These are phyloP conservation scores for Tenebrosternarchus preto DNA, from an alignment of 2,113 vertebrate genomes.

Conservation along the genomic window DNA sequence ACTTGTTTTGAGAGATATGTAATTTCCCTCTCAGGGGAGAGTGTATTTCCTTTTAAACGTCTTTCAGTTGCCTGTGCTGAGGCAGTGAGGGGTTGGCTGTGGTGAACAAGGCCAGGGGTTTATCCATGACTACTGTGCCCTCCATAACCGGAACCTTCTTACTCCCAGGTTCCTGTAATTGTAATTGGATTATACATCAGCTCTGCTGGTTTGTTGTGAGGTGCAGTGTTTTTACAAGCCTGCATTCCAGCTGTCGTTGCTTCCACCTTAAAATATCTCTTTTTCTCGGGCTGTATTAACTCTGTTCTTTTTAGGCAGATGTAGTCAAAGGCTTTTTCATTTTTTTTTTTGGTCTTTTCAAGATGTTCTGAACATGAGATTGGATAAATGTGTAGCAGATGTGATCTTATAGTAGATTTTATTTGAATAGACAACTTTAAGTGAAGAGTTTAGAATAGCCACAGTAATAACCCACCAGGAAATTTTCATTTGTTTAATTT, in stretches of 20 bases:
- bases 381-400: neutral
- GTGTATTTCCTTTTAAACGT: conserved; percentile 11
- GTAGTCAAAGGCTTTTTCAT: too few species aligned
- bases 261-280: neutral
- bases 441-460: too few species aligned
- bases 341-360: neutral
- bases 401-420: neutral
- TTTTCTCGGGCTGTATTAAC: neutral
- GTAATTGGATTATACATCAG: neutral
- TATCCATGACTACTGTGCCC: neutral
- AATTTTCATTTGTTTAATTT: too few species aligned
- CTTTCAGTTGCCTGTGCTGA: neutral
- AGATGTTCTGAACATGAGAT: neutral
- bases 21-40: neutral
- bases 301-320: neutral
- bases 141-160: neutral
- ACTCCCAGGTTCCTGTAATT: neutral
- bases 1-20: conserved; percentile 21
- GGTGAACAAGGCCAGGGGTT: neutral
- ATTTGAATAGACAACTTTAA: too few species aligned
- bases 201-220: neutral
- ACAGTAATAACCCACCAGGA: too few species aligned
- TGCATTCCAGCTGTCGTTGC: neutral
- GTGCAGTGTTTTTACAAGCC: neutral
- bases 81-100: neutral